Conservation (phyloP, 1,140 invertebrate species). For the Brachionus asplanchnoidis region DNA sequence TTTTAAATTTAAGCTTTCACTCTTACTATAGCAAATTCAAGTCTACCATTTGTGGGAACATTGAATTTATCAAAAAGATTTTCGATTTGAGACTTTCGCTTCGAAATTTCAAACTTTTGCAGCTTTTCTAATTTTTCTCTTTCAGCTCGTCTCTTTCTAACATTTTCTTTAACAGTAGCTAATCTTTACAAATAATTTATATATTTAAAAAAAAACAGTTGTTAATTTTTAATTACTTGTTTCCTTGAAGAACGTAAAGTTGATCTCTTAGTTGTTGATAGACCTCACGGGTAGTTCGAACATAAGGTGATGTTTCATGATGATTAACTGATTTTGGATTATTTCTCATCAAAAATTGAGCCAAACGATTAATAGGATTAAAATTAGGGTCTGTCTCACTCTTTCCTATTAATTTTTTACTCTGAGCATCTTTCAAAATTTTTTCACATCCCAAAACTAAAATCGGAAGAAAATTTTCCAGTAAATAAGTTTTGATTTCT, state of each 20-base stretch:
- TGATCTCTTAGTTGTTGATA: constrained; percentile 51
- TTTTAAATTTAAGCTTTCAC: neutral
- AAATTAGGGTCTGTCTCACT: constrained; percentile 51
- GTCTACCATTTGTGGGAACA: constrained; percentile 45
- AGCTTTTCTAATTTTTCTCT: constrained; percentile 49
- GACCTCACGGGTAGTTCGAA: constrained; percentile 52
- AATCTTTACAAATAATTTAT: constrained; percentile 45
- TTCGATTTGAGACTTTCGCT: constrained; percentile 47
- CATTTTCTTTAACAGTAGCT: constrained; percentile 54
- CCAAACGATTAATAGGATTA: constrained; percentile 57
- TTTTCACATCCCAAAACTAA: constrained; percentile 56
- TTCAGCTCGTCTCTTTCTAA: constrained; percentile 50
- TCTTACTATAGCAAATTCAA: constrained; percentile 52
- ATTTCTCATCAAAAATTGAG: constrained; percentile 56
- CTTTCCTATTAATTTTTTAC: constrained; percentile 46
- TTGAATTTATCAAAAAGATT: constrained; percentile 52
- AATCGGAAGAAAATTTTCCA: constrained; percentile 55
- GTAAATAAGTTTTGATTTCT: constrained; percentile 52
- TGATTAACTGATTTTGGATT: constrained; percentile 56
- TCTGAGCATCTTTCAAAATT: constrained; percentile 53
- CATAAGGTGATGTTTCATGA: constrained; percentile 54
- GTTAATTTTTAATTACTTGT: constrained; percentile 48
- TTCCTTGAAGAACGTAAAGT: constrained; percentile 53
- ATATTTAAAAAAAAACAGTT: too few species aligned
- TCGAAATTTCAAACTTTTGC: constrained; percentile 46